Conservation (phyloP, 1,140 invertebrate genomes). For the Stegodyphus mimosarum region DNA sequence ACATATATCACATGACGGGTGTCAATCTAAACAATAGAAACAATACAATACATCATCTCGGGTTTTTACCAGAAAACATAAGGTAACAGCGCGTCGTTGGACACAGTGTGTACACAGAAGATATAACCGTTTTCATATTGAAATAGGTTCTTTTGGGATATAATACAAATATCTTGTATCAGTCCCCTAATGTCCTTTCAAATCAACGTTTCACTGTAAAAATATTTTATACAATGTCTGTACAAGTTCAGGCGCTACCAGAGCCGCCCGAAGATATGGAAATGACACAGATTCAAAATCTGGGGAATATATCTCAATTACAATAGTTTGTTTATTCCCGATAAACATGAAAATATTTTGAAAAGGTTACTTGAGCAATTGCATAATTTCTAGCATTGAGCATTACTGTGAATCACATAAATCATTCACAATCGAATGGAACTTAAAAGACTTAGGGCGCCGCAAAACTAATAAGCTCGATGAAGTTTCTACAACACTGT, state of each 20-base stretch:
- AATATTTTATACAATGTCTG: slow-evolving; percentile 56
- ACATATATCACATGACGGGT: too few relatives aligned
- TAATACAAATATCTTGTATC: too few relatives aligned
- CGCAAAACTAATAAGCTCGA: not conserved
- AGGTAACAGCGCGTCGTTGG: too few relatives aligned
- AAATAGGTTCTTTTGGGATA: too few relatives aligned
- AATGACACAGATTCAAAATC: slow-evolving; percentile 21
- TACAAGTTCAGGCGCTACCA: slow-evolving; percentile 41
- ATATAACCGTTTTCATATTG: too few relatives aligned
- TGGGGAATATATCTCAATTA: not conserved
- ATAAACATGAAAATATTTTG: not conserved
- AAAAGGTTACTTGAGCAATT: not conserved
- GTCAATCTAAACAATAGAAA: too few relatives aligned
- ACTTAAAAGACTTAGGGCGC: not conserved
- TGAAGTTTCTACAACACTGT: not conserved
- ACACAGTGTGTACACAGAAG: too few relatives aligned
- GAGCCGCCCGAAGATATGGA: slow-evolving; percentile 26
- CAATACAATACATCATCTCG: too few relatives aligned
- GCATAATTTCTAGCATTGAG: not conserved
- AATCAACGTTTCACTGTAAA: slow-evolving; percentile 2
- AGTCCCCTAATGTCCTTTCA: too few relatives aligned
- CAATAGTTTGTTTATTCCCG: not conserved
- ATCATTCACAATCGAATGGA: not conserved
- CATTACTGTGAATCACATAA: not conserved
- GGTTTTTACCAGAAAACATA: too few relatives aligned